phyloP scores from a whole-genome alignment of 92 coral and sea anemone species.

The Parazoanthus darwini region DNA sequence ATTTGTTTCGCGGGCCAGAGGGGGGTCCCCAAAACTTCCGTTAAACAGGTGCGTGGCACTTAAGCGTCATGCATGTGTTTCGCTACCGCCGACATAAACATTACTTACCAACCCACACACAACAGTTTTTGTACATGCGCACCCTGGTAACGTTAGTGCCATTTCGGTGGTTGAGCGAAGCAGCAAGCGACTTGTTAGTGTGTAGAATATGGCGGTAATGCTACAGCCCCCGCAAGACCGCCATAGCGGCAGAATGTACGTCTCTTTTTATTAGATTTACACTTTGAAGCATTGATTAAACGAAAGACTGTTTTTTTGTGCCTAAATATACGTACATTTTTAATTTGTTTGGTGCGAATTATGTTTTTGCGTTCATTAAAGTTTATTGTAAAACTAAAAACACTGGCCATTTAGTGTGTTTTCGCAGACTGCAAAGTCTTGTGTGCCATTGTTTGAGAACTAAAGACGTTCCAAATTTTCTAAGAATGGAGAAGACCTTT shows the following conservation, averaged over 20 bases:
- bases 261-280: not conserved
- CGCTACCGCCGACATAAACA: conserved; percentile 66
- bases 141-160: not conserved
- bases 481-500: not conserved
- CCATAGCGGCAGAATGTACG: not conserved
- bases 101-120: conserved; percentile 14
- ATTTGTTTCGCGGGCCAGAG: conserved; percentile 70
- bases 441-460: conserved; percentile 18
- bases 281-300: conserved; percentile 8
- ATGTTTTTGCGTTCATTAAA: conserved; percentile 75
- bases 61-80: conserved; percentile 62
- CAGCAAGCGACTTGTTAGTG: not conserved
- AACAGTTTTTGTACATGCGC: conserved; percentile 18
- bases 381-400: conserved; percentile 57
- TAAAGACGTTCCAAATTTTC: conserved; percentile 5
- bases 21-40: conserved; percentile 68
- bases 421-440: not conserved
- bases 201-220: not conserved
- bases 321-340: conserved; percentile 44
- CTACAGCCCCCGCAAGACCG: not conserved
- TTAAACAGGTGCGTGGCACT: conserved; percentile 67
- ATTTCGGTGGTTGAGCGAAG: conserved; percentile 1
- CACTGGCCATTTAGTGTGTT: conserved; percentile 37
- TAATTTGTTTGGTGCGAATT: conserved; percentile 62
- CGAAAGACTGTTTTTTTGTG: conserved; percentile 7